A percentile compares a stretch with the other conserved stretches of the same genome.
These are phyloP conservation scores for Drosophila chauvacae DNA, from an alignment of 1,140 invertebrate species.

Conservation along the genomic window DNA sequence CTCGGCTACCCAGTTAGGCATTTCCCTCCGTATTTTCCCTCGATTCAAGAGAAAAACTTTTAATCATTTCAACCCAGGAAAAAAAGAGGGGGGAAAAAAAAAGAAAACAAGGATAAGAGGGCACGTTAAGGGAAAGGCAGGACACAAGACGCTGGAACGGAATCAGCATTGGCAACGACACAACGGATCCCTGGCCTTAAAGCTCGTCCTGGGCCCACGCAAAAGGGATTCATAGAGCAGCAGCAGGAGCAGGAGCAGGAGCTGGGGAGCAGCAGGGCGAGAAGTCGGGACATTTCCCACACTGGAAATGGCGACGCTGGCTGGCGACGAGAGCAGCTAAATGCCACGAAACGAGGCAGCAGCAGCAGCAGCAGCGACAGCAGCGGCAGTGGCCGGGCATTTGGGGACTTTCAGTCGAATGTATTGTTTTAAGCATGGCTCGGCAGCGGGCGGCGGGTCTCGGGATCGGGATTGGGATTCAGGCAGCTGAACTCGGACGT, in stretches of 20 bases:
- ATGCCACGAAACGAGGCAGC: constrained; percentile 41
- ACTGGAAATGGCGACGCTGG: constrained; percentile 12
- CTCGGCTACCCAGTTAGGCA: constrained; percentile 18
- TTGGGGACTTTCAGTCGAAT: constrained; percentile 61
- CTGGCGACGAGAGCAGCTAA: constrained; percentile 36
- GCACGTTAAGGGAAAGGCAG: background rate
- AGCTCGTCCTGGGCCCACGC: background rate
- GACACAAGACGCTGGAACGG: constrained; percentile 16
- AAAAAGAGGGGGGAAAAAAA: background rate
- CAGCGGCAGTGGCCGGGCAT: constrained; percentile 43
- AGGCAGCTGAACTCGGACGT: background rate
- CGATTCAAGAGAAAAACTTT: constrained; percentile 38
- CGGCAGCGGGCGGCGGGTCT: background rate
- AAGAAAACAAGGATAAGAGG: background rate
- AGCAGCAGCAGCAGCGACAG: constrained; percentile 3
- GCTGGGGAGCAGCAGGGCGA: background rate
- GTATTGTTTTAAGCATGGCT: constrained; percentile 74
- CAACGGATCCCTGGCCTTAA: constrained; percentile 37
- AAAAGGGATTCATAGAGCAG: background rate
- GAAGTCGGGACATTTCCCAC: constrained; percentile 10
- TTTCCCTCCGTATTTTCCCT: constrained; percentile 11
- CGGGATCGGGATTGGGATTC: background rate
- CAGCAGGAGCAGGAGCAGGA: background rate
- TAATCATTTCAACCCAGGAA: constrained; percentile 64
- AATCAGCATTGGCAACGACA: constrained; percentile 18